phyloP scores from a whole-genome alignment of 2,888 invertebrate genomes.

The Clostera curtula region DNA sequence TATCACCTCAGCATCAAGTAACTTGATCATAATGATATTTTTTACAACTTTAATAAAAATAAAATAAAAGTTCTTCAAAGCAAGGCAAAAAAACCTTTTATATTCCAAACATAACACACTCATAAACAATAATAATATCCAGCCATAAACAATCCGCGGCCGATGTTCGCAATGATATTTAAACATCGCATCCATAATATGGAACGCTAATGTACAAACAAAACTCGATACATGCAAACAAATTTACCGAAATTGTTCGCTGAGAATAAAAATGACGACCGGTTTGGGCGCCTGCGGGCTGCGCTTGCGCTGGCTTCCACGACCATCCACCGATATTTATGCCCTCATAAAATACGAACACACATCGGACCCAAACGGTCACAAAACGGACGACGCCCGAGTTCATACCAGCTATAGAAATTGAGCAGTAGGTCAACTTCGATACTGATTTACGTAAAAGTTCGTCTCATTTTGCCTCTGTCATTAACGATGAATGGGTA shows the following conservation, averaged over 20 bases:
- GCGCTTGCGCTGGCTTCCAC: constrained; percentile 26
- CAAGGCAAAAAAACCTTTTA: constrained; percentile 25
- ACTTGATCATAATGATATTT: too few relatives aligned
- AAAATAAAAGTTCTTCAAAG: too few relatives aligned
- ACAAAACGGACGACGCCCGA: constrained; percentile 22
- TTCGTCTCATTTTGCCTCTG: too few relatives aligned
- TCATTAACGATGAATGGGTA: too few relatives aligned
- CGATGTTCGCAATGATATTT: constrained; percentile 44
- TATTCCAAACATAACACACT: constrained; percentile 23
- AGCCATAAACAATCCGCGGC: constrained; percentile 19
- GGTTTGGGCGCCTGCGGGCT: constrained; percentile 42
- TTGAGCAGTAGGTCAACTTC: too few relatives aligned
- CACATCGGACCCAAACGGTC: constrained; percentile 37
- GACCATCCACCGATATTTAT: constrained; percentile 54
- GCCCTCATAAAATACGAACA: constrained; percentile 62
- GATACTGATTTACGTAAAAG: too few relatives aligned
- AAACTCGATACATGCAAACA: constrained; percentile 62
- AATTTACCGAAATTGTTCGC: constrained; percentile 67
- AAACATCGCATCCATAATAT: constrained; percentile 53
- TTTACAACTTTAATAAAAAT: not conserved
- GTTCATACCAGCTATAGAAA: constrained; percentile 54
- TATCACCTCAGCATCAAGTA: too few relatives aligned
- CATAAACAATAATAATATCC: constrained; percentile 22
- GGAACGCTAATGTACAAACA: constrained; percentile 55
- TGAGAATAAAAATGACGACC: constrained; percentile 58